These are phyloP conservation scores for Chymomyza fuscimana DNA, from an alignment of 2,888 invertebrate species.

Conservation along the genomic window DNA sequence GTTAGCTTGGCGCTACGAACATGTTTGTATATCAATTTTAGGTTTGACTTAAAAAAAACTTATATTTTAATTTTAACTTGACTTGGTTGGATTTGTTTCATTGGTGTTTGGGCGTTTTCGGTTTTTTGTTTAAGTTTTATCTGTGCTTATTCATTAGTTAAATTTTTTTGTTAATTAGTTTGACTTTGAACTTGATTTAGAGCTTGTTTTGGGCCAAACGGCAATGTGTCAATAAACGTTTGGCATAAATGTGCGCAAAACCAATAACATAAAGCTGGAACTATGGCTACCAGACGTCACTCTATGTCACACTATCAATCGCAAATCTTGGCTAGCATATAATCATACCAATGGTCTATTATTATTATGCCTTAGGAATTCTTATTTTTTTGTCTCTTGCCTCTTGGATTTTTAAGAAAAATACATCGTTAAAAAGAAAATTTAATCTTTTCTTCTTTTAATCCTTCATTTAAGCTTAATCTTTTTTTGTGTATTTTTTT, in stretches of 20 bases:
- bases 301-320: no score
- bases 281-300: neutral
- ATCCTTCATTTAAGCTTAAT: no score
- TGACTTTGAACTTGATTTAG: constrained; percentile 73
- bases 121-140: constrained; percentile 29
- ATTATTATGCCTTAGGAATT: no score
- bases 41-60: neutral
- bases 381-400: no score
- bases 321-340: no score
- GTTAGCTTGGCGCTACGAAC: neutral
- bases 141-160: constrained; percentile 57
- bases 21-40: constrained; percentile 10
- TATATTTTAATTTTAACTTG: neutral
- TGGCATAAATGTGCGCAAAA: constrained; percentile 5
- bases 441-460: no score
- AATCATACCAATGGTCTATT: no score
- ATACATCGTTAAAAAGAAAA: no score
- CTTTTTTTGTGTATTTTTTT: no score
- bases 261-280: neutral
- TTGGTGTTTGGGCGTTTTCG: constrained; percentile 33
- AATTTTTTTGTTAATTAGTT: constrained; percentile 66
- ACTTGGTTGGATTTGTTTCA: neutral
- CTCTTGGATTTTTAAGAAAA: no score
- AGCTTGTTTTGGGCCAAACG: constrained; percentile 55
- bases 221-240: constrained; percentile 38